Evolutionary conservation across 1,140 invertebrate genomes (phyloP), one percentile per base, ranked within the genome.

Genomic region (Eurosta solidaginis): DNA sequence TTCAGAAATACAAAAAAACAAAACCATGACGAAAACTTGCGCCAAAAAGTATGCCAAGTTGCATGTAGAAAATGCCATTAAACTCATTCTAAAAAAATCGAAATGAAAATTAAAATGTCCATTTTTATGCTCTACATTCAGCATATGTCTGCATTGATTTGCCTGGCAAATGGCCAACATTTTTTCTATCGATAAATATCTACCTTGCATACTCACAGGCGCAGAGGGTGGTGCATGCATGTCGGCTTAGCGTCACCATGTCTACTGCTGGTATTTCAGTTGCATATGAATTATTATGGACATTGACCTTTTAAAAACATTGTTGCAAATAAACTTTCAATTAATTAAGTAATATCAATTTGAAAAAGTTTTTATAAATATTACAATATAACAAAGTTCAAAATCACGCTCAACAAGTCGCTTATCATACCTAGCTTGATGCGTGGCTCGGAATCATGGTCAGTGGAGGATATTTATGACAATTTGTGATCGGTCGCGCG

Each of bases 21-120:
- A 54, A 17, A 54, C 0, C 50, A 54, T 25, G 12, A 27, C 10
- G 20, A 17, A 27, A n/a, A n/a, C n/a, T n/a, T n/a, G n/a, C 20
- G 59, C 33, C 59, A 40, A 68, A 68, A 68, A 68, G 59, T 42
- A 40, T 40, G 59, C 59, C 59, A 68, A 68, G 59, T 68, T 40
- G 59, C 0, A 33, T 33, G 33, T 29, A 59, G 54, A 20, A 59
- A 59, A 33, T 59, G 59, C n/a, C 33, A 68, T 68, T 20, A 68
- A 68, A 40, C 36, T 68, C 33, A 68, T 40, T 9, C 3, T 68
- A 68, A 68, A 68, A 68, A 40, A 22, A 27, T 54, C 27, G 50
- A 25, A 29, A 17, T 36, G 33, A n/a, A 68, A 40, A 68, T 68
- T 68, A 33, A 7, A 68, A 68, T 68, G 33, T 54, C 12, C 29